Evolutionary conservation across 1,140 invertebrate species (phyloP), one percentile per base, ranked within the genome.

Genomic region (Drosophila orosa): DNA sequence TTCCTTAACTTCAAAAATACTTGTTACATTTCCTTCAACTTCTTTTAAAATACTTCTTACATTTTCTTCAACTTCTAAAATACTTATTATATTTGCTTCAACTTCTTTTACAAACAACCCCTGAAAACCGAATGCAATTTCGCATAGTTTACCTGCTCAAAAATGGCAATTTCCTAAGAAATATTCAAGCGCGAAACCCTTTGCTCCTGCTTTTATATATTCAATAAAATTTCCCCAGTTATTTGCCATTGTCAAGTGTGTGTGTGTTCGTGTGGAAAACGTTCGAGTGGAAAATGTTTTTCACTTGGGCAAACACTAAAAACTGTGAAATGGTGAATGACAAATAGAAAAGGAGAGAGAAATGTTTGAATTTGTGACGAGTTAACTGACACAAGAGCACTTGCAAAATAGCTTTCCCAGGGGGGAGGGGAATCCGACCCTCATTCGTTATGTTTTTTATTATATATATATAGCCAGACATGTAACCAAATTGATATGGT

Each of bases 261-360:
- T 45, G 45, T 47, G 52, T 65, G 54, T 54, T 57, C 68, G 66
- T 58, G 68, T 72, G 52, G 63, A 72, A 72, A 50, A 67, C 22
- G 39, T 42, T 75, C 39, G 24, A 75, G 73, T 66, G 55, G 60
- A 75, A 74, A 75, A 54, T 55, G 72, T 66, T 74, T 54, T 62
- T 65, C 50, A 37, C 71, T 42, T 40, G 31, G 37, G 37, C 52
- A 65, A 65, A 47, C 45, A 58, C 37, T 15, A 39, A 57, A 75
- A 75, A 66, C 73, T 75, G 72, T 54, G 33, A 75, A 75, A 58
- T 75, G 72, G 25, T 27, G 27, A 47, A 71, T 71, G 65, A 31
- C 66, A 71, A 48, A 71, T 71, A 39, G 40, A 71, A 56, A 69
- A 35, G 31, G 19, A 33, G n/a, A n/a, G n/a, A 9, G 17, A 35